These are phyloP conservation scores for Actinernus sp. DNA, from an alignment of 92 coral and sea anemone genomes.

Conservation along the genomic window DNA sequence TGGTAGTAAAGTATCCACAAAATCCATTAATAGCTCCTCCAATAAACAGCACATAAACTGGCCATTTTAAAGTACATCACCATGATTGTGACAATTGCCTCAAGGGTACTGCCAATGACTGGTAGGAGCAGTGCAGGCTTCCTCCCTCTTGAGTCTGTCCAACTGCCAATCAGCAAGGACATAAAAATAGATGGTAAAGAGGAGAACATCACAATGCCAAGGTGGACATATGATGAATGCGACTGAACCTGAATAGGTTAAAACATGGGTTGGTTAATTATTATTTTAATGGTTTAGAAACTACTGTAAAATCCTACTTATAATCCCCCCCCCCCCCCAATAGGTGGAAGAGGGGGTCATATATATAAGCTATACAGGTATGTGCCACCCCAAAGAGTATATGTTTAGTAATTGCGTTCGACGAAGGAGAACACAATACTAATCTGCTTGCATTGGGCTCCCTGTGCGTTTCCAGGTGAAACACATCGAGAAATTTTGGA, in stretches of 20 bases:
- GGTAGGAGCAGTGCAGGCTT: constrained; percentile 71
- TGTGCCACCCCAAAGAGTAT: too few relatives aligned
- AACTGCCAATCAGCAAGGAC: constrained; percentile 71
- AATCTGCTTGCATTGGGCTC: too few relatives aligned
- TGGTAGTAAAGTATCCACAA: constrained; percentile 76
- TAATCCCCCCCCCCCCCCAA: too few relatives aligned
- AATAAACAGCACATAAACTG: constrained; percentile 75
- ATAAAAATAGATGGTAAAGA: constrained; percentile 70
- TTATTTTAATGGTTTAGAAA: background rate
- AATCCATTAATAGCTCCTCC: constrained; percentile 68
- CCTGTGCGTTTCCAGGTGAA: too few relatives aligned
- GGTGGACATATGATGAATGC: constrained; percentile 61
- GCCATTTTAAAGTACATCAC: constrained; percentile 75
- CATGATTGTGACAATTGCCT: constrained; percentile 49
- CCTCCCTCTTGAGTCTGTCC: constrained; percentile 79
- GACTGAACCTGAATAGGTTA: constrained; percentile 67
- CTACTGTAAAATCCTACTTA: too few relatives aligned
- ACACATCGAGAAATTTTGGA: too few relatives aligned
- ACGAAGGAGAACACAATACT: too few relatives aligned
- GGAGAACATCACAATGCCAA: constrained; percentile 74
- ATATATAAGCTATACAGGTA: too few relatives aligned
- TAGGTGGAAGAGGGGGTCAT: too few relatives aligned
- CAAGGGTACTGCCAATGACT: constrained; percentile 65
- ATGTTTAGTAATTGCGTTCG: too few relatives aligned
- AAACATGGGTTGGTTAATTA: background rate